Evolutionary conservation across 2,113 vertebrate species (phyloP).

Genomic region (Halcyon malimbica): DNA sequence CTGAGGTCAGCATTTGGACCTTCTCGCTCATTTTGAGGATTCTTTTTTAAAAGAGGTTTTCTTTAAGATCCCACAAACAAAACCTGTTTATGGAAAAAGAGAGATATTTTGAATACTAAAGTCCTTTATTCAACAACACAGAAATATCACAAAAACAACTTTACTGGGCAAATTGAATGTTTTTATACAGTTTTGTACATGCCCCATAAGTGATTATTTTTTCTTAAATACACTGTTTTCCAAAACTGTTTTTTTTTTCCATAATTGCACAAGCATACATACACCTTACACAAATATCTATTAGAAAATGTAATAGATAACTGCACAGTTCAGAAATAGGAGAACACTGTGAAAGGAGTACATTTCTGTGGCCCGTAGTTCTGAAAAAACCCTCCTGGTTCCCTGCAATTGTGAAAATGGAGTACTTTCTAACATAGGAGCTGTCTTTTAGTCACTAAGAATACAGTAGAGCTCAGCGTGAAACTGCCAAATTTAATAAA

Average conservation of each 20-base stretch:
- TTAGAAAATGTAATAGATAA: constrained; percentile 86
- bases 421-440: constrained; percentile 73
- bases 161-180: constrained; percentile 84
- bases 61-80: constrained; percentile 74
- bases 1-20: constrained; percentile 32
- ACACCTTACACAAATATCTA: constrained; percentile 88
- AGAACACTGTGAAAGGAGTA: constrained; percentile 81
- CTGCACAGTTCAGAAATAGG: constrained; percentile 83
- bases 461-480: constrained; percentile 82
- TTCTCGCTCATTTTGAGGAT: constrained; percentile 2
- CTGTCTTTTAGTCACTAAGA: constrained; percentile 78
- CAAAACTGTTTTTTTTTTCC: constrained; percentile 79
- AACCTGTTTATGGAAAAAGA: constrained; percentile 79
- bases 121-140: constrained; percentile 89
- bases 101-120: constrained; percentile 86
- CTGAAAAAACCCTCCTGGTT: constrained; percentile 70
- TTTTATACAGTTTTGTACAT: constrained; percentile 88
- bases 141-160: constrained; percentile 89
- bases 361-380: constrained; percentile 75
- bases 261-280: constrained; percentile 90
- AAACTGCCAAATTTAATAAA: constrained; percentile 84
- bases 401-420: constrained; percentile 73
- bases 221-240: constrained; percentile 87
- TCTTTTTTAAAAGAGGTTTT: constrained; percentile 39
- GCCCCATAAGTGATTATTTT: constrained; percentile 84